Evolutionary conservation across 2,113 vertebrate species (phyloP), one percentile per base, ranked within the genome.

Genomic region (Bombycilla garrulus): DNA sequence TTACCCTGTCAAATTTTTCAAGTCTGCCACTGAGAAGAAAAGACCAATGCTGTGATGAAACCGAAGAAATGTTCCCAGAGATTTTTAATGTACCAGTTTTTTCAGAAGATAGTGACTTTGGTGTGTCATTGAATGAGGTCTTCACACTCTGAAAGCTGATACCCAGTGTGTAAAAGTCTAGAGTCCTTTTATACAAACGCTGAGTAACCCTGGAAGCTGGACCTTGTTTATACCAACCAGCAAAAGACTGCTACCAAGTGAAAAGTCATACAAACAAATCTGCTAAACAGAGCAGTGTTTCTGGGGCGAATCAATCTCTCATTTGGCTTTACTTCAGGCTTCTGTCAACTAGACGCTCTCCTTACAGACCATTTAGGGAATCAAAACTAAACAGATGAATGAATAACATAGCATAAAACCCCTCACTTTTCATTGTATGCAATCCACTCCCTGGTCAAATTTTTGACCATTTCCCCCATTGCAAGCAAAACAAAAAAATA

Each of bases 1-100:
- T 88, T 96, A 76, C 35, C 65, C 91, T 94, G 95, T 85, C 91
- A 96, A 85, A 83, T 81, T 91, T 92, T 94, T 94, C 84, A 78
- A 93, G 94, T 83, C 77, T 94, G 76, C 93, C 80, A 80, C 88
- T 78, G 79, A 88, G 92, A 83, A 95, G 87, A 87, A 85, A 92
- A 96, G 92, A 94, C 92, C 86, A 89, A 71, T 91, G 83, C 67
- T 88, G 93, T 81, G 92, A 95, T 76, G 86, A 91, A 92, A 92
- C 85, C 23, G 72, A 86, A 79, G 78, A 94, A 93, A 88, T 73
- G 66, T 91, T 91, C 94, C 72, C 70, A 92, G 96, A 64, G 44
- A 10, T 88, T 90, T 88, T 74, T 74, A 71, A 67, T 62, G 36
- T 25, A 86, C 88, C 80, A 86, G 69, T 40, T 90, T 95, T 94